A percentile compares a stretch with the other conserved stretches of the same genome.
phyloP scores from a whole-genome alignment of 1,140 invertebrate species.

The Aricia agestis region DNA sequence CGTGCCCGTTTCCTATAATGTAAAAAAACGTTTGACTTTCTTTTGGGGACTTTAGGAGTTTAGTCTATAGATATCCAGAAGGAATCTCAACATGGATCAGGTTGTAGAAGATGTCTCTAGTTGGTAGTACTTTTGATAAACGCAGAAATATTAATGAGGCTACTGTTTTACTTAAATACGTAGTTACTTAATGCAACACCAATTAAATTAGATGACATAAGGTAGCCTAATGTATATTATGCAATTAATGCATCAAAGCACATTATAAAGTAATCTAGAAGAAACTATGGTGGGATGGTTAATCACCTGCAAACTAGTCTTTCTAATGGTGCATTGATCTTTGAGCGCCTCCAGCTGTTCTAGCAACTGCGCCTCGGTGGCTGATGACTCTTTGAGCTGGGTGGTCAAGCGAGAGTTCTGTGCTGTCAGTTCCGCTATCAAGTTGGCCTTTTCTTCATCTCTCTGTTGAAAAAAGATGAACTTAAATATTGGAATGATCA shows the following conservation, averaged over 20 bases:
- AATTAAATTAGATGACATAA: too few relatives aligned
- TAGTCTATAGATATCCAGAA: too few relatives aligned
- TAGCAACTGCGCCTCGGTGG: constrained; percentile 87
- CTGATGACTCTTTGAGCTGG: constrained; percentile 89
- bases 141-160: too few relatives aligned
- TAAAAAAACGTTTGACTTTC: too few relatives aligned
- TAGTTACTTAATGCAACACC: too few relatives aligned
- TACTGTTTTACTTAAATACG: too few relatives aligned
- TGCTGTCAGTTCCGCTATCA: constrained; percentile 90
- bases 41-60: too few relatives aligned
- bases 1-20: too few relatives aligned
- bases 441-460: constrained; percentile 86
- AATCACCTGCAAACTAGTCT: constrained; percentile 82
- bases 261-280: not conserved
- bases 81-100: too few relatives aligned
- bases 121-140: too few relatives aligned
- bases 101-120: too few relatives aligned
- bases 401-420: constrained; percentile 93
- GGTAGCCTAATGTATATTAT: not conserved
- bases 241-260: not conserved
- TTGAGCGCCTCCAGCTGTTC: constrained; percentile 87
- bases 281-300: constrained; percentile 27
- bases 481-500: not conserved
- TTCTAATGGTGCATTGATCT: constrained; percentile 89
- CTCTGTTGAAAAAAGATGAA: constrained; percentile 69